Evolutionary conservation across 2,888 invertebrate species (phyloP).

Genomic region (Macaria liturata): DNA sequence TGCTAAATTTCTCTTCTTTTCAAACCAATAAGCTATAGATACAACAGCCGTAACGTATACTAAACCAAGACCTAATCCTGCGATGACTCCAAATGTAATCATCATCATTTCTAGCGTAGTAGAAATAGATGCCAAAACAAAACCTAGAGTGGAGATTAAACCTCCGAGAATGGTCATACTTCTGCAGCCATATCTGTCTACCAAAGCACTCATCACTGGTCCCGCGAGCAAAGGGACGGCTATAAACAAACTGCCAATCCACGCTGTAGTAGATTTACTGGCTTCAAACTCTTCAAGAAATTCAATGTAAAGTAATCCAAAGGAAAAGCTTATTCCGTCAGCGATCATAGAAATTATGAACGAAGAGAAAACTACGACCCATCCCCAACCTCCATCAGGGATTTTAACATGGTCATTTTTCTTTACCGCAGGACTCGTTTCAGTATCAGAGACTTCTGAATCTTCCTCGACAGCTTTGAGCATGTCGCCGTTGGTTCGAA

Average conservation of each 20-base stretch:
- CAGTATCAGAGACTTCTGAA: slow-evolving; percentile 36
- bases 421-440: slow-evolving; percentile 35
- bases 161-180: slow-evolving; percentile 90
- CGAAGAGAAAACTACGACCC: slow-evolving; percentile 94
- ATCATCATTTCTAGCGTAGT: slow-evolving; percentile 90
- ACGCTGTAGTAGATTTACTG: slow-evolving; percentile 93
- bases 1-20: slow-evolving; percentile 92
- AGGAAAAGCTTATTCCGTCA: slow-evolving; percentile 96
- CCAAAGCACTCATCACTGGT: slow-evolving; percentile 92
- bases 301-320: slow-evolving; percentile 94
- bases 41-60: slow-evolving; percentile 96
- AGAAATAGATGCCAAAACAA: slow-evolving; percentile 88
- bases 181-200: slow-evolving; percentile 93
- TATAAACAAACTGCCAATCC: slow-evolving; percentile 95
- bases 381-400: slow-evolving; percentile 94
- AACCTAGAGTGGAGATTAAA: slow-evolving; percentile 88
- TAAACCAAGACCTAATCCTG: slow-evolving; percentile 92
- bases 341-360: slow-evolving; percentile 94
- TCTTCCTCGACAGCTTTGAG: slow-evolving; percentile 37
- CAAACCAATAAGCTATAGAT: slow-evolving; percentile 96
- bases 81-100: slow-evolving; percentile 92
- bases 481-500: slow-evolving; percentile 31
- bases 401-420: slow-evolving; percentile 76
- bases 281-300: slow-evolving; percentile 91
- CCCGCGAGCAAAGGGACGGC: slow-evolving; percentile 94